Conservation (phyloP, 2,797 vertebrate species). For the Champsocephalus esox region DNA sequence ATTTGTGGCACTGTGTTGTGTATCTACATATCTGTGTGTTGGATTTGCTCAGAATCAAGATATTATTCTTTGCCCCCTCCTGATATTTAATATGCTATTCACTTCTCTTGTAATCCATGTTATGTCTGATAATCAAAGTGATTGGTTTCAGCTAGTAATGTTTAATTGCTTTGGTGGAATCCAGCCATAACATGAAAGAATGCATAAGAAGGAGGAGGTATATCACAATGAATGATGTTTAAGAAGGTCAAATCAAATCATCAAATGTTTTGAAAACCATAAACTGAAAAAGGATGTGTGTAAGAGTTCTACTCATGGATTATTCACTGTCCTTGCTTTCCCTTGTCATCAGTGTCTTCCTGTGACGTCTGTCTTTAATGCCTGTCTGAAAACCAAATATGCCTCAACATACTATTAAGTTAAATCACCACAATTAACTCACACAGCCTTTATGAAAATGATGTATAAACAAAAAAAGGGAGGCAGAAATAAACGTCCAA, state of each 20-base stretch:
- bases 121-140: background rate
- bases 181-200: constrained; percentile 3
- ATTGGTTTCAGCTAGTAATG: background rate
- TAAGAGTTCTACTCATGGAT: background rate
- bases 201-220: background rate
- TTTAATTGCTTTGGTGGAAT: constrained; percentile 5
- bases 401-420: background rate
- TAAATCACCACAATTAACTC: background rate
- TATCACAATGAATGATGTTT: background rate
- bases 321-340: background rate
- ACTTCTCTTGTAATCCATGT: background rate
- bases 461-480: background rate
- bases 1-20: background rate
- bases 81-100: background rate
- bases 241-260: background rate
- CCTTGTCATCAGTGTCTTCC: background rate
- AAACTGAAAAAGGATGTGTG: background rate
- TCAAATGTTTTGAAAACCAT: background rate
- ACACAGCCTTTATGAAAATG: constrained; percentile 20
- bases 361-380: background rate
- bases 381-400: constrained; percentile 24
- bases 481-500: background rate
- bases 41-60: background rate
- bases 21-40: background rate
- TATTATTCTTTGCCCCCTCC: background rate